A percentile compares a stretch with the other conserved stretches of the same genome.
Conservation (phyloP, 2,113 vertebrate genomes). For the Microtus pennsylvanicus region DNA sequence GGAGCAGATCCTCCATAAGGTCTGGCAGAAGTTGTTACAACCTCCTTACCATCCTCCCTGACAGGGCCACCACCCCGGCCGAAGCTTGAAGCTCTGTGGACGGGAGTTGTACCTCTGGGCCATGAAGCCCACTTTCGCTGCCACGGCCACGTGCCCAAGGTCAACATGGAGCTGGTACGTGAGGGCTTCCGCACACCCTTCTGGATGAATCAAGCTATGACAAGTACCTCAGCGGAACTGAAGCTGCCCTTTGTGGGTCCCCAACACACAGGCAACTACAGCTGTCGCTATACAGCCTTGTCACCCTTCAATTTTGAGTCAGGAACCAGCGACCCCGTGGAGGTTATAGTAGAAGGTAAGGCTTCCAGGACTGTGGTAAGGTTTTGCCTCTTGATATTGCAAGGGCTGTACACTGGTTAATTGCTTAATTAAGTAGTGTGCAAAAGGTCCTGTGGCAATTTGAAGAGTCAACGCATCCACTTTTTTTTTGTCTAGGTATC, state of each 20-base stretch:
- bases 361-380: not conserved
- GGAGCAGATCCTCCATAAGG: not conserved
- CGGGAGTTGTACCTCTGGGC: not conserved
- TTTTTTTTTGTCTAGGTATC: not conserved
- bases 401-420: not conserved
- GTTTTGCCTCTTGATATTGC: not conserved
- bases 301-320: not conserved
- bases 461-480: not conserved
- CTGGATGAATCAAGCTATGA: accelerated
- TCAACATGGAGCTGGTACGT: constrained; percentile 38
- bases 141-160: not conserved
- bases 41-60: not conserved
- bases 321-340: constrained; percentile 30
- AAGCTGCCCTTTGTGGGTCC: constrained; percentile 36
- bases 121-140: constrained; percentile 45
- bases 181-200: accelerated
- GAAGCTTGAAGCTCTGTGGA: constrained; percentile 40
- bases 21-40: not conserved
- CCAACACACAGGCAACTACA: constrained; percentile 55
- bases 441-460: too few relatives aligned
- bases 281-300: constrained; percentile 27
- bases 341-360: constrained; percentile 61
- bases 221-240: accelerated
- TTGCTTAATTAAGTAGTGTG: not conserved
- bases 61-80: constrained; percentile 60